Evolutionary conservation across 64 coral and sea anemone genomes (phyloP), one percentile per base, ranked within the genome.

Genomic region (Stichodactyla helianthus): DNA sequence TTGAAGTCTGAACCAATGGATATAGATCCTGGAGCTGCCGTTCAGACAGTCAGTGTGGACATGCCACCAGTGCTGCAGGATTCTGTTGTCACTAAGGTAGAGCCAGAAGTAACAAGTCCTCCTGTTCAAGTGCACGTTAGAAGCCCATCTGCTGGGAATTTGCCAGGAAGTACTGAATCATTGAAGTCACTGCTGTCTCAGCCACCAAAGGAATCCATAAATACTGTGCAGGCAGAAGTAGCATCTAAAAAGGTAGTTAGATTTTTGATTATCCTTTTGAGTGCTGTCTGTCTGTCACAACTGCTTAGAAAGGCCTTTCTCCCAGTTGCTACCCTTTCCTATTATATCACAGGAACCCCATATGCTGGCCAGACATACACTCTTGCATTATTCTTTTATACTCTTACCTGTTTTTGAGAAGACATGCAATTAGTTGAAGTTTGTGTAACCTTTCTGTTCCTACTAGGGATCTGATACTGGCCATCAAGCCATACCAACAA

Each of bases 1-100:
- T 51, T 84, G 50, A 84, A 90, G 59, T 53, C 61, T 6, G 89
- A 92, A 81, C 85, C 85, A 71, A 92, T 92, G 85, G 90, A 92
- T 68, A 63, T 87, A 10, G 90, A 92, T 55, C 59, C 86, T 20
- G 85, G 85, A 10, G 23, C 44, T 0, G 83, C 83, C 0, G 83
- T 84, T 16, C 83, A 84, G 83, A 84, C 83, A 6, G 83, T 84
- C 83, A 84, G 53, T 63, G 53, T 84, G n/a, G 83, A 63, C 15
- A 60, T 60, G 25, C 54, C 59, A 0, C 53, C 83, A 58, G 83
- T 22, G 16, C 78, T 50, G 15, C 50, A 53, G 78, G 78, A 52
- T 15, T 53, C 78, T 52, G 16, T 81, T 51, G 27, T 31, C 8
- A 12, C 78, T 17, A 81, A 81, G 53, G 26, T 54, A 81, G 78